These are phyloP conservation scores for Amphiprion clarkii DNA, from an alignment of 2,797 vertebrate genomes.

Conservation along the genomic window DNA sequence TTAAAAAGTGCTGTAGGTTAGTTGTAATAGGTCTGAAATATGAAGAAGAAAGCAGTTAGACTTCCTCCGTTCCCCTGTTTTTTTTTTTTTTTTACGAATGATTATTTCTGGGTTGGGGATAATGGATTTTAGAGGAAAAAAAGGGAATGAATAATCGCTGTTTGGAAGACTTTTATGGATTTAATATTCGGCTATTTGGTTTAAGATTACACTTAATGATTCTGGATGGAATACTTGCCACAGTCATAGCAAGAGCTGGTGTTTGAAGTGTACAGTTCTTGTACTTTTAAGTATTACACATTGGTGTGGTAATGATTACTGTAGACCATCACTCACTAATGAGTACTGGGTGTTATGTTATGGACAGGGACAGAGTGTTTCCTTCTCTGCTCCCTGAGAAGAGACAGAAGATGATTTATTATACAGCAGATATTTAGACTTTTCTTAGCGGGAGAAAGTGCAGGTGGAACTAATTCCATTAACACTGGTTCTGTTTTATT, in stretches of 20 bases:
- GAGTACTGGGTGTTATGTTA: not conserved
- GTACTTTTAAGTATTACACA: not conserved
- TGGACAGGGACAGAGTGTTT: not conserved
- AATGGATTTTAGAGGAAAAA: slow-evolving; percentile 26
- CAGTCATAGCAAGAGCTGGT: not conserved
- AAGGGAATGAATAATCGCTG: slow-evolving; percentile 17
- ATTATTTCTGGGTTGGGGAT: slow-evolving; percentile 26
- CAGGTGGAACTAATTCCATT: not conserved
- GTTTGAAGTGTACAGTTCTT: not conserved
- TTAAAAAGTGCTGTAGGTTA: slow-evolving; percentile 17
- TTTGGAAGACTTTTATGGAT: slow-evolving; percentile 21
- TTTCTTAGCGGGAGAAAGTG: not conserved
- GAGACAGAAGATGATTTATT: not conserved
- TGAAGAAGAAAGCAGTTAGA: slow-evolving; percentile 1
- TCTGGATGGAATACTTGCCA: not conserved
- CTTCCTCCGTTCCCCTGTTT: not conserved
- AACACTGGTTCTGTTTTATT: not conserved
- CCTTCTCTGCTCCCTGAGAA: not conserved
- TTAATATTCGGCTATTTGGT: slow-evolving; percentile 30
- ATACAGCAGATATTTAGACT: too few species aligned
- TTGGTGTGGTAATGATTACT: not conserved
- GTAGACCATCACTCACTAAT: not conserved
- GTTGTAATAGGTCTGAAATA: slow-evolving; percentile 5
- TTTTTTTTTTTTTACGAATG: slow-evolving; percentile 6
- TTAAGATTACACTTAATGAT: slow-evolving; percentile 34